Evolutionary conservation across 2,797 vertebrate genomes (phyloP), one percentile per base, ranked within the genome.

Genomic region (Novumbra hubbsi): DNA sequence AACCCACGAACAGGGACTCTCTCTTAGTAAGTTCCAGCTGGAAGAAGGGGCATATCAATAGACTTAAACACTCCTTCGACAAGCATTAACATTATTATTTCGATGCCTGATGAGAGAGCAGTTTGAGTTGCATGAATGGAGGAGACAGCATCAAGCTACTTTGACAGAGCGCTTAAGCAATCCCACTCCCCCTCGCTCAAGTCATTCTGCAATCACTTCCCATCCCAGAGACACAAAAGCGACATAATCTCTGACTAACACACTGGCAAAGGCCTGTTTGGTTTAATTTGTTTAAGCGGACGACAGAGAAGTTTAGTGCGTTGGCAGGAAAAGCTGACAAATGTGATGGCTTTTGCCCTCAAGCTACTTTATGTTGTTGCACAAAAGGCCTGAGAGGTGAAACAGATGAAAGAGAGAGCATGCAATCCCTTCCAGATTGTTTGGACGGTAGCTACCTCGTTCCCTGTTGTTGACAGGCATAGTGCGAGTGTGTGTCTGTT

Each of bases 251-350:
- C 78, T 48, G 67, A 62, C 52, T 79, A 14, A 11, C 67, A 74
- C 5, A 72, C 82, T 76, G 83, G 73, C 27, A 48, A 83, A 80
- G 80, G 71, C 0, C 45, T 76, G 73, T 65, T 67, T 27, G 60
- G 62, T 79, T 83, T 87, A 81, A 85, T 88, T 88, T 87, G 84
- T 88, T 87, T 88, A 79, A 32, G 65, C 41, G 66, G 81, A 83
- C 82, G 15, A 71, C 15, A 84, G 15, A 17, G 28, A 71, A 17
- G 68, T 71, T 71, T 75, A 72, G 69, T 1, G 67, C 73, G 74
- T 50, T 70, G 55, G 73, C 62, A n/a, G 78, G 62, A 80, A 84
- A 78, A 24, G 11, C 38, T 21, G 75, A 76, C 60, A 48, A 77
- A 68, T 81, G 76, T 66, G 76, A 78, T 68, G 74, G 55, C 65